Base-by-base conservation (phyloP, 2,888 invertebrate species). In the Calliopum simillimum region DNA sequence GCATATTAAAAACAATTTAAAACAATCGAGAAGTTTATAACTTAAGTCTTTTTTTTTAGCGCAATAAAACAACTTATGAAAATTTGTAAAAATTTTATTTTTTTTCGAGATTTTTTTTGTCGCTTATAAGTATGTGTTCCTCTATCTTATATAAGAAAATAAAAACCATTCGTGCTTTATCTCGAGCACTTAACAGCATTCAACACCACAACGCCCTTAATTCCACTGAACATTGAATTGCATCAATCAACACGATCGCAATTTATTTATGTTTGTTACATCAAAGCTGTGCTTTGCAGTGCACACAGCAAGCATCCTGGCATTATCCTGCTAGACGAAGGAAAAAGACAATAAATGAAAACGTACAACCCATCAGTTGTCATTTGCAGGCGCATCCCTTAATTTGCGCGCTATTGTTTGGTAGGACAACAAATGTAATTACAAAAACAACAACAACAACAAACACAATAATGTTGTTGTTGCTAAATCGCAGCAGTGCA, bases 391-490 rank as follows among this genome's bases (percentile, higher is more conserved):
- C 13, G 53, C 53, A 53, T 53, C 53, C 53, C 53, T 53, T 53
- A 53, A 53, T 11, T 53, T 14, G 14, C 0, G 6, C 8, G 21
- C 23, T 53, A 14, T 14, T 53, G 53, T 23, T 23, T 11, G 1
- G 14, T 21, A 53, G 13, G 21, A 14, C 21, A 53, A 53, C 12
- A 21, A 23, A 13, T 21, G 21, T 23, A 23, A 21, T 53, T 21
- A 13, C 11, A 53, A 53, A 23, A 77, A 75, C 64, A 61, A 70
- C 73, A 74, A 75, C 71, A 76, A 72, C 67, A 71, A 75, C 69
- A 71, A 71, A 73, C 69, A 79, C 76, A 76, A 80, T 79, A 80
- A 69, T 44, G 49, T 49, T 19, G 19, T 53, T 53, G 53, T 4
- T 23, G 21, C 19, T 2, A 14, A 14, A 53, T 12, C 21, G 2